These are phyloP conservation scores for Propithecus perrieri DNA, from an alignment of 2,797 vertebrate genomes.

Conservation along the genomic window DNA sequence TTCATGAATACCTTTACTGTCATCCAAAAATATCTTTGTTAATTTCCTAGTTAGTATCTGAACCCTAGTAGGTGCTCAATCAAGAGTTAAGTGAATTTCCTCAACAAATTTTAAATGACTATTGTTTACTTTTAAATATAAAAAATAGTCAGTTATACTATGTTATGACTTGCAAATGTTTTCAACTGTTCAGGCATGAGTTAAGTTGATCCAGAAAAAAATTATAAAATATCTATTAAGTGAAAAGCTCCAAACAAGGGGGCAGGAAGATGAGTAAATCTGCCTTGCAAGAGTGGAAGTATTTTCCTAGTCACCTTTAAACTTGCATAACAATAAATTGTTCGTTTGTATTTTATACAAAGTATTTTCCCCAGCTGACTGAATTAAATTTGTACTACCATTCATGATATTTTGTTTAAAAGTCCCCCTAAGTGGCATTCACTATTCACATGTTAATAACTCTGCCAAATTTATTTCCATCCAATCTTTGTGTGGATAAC, in stretches of 20 bases:
- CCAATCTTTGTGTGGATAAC: background rate
- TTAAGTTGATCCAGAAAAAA: slow-evolving; percentile 25
- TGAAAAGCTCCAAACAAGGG: background rate
- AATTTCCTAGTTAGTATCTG: background rate
- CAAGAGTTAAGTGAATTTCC: slow-evolving; percentile 21
- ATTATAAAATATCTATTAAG: background rate
- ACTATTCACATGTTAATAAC: slow-evolving; percentile 40
- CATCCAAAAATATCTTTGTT: background rate
- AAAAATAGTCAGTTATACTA: background rate
- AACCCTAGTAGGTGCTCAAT: background rate
- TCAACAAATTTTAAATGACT: background rate
- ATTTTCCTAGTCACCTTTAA: slow-evolving; percentile 8
- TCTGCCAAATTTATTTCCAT: background rate
- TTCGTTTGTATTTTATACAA: background rate
- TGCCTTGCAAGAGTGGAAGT: background rate
- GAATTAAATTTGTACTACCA: slow-evolving; percentile 55
- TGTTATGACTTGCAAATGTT: background rate
- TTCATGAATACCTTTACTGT: background rate
- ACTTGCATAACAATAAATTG: background rate
- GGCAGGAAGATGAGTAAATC: background rate
- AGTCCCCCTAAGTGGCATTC: background rate
- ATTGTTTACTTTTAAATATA: background rate
- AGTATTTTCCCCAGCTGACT: slow-evolving; percentile 18
- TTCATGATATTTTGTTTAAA: slow-evolving; percentile 9
- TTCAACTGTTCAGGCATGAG: background rate